phyloP scores from a whole-genome alignment of 2,113 vertebrate genomes.

The Oceanites oceanicus region DNA sequence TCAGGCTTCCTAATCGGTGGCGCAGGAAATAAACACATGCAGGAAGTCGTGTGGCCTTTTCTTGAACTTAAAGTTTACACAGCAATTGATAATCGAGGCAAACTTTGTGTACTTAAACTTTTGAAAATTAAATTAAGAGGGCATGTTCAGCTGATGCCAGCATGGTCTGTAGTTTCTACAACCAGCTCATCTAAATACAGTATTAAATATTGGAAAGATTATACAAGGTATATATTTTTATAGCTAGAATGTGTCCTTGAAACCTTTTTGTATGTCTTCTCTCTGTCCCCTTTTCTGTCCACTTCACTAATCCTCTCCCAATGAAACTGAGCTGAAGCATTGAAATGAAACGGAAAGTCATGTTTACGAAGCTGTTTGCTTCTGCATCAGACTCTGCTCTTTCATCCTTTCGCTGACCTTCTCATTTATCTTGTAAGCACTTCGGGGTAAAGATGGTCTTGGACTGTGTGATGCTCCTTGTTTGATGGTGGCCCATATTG shows the following conservation, averaged over 20 bases:
- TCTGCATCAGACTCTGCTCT: neutral
- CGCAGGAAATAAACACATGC: slow-evolving; percentile 68
- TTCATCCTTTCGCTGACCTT: neutral
- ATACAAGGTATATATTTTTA: neutral
- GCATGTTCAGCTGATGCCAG: neutral
- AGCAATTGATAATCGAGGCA: slow-evolving; percentile 32
- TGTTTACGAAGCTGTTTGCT: neutral
- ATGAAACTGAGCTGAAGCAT: neutral
- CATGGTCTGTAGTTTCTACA: neutral
- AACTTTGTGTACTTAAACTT: slow-evolving; percentile 13
- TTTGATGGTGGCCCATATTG: neutral
- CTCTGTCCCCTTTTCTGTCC: neutral
- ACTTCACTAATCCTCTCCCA: neutral
- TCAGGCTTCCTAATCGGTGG: slow-evolving; percentile 54
- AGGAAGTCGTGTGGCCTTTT: slow-evolving; percentile 67
- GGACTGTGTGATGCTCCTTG: neutral
- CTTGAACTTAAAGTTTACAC: slow-evolving; percentile 62
- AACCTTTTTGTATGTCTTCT: neutral
- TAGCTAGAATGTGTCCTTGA: neutral
- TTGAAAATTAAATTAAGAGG: neutral
- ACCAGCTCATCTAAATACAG: neutral
- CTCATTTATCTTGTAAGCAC: neutral
- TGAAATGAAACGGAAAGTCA: neutral
- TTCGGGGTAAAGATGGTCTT: neutral
- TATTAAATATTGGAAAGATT: neutral